These are phyloP conservation scores for Phacellophora camtschatica DNA, from an alignment of 30 jellyfish, hydroid and myxozoan genomes.

Conservation along the genomic window DNA sequence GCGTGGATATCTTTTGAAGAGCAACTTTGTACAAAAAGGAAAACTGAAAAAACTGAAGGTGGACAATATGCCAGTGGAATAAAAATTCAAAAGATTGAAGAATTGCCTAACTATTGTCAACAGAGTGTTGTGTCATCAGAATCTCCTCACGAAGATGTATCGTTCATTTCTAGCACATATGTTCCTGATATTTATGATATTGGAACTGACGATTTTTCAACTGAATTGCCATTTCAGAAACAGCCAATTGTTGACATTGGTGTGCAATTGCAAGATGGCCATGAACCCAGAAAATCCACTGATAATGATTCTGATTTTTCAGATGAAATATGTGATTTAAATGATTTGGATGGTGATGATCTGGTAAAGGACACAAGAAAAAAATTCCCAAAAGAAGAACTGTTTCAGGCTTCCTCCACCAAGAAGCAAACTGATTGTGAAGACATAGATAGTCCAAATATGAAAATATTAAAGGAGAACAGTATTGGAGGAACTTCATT, in stretches of 20 bases:
- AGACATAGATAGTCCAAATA: not conserved
- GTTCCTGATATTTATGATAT: constrained; percentile 16
- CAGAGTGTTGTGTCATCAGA: not conserved
- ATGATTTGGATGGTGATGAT: constrained; percentile 17
- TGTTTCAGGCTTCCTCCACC: constrained; percentile 53
- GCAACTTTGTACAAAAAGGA: not conserved
- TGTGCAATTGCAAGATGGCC: not conserved
- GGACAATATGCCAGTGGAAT: too few species aligned
- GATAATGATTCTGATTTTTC: constrained; percentile 36
- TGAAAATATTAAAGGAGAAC: not conserved
- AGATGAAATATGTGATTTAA: constrained; percentile 26
- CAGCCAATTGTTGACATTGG: not conserved
- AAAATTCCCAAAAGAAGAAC: constrained; percentile 34
- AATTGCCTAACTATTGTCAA: too few species aligned
- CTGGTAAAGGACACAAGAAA: constrained; percentile 31
- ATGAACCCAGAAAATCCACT: not conserved
- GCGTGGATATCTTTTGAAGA: constrained; percentile 21
- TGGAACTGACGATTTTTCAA: not conserved
- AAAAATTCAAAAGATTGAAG: too few species aligned
- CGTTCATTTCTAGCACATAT: not conserved
- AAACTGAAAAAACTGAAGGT: too few species aligned
- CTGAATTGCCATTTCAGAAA: not conserved
- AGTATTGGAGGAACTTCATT: not conserved
- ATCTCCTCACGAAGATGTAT: not conserved
- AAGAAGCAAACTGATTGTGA: not conserved